A percentile compares a stretch with the other conserved stretches of the same genome.
These are phyloP conservation scores for Acrocephalus scirpaceus DNA, from an alignment of 2,797 vertebrate species.

Conservation along the genomic window DNA sequence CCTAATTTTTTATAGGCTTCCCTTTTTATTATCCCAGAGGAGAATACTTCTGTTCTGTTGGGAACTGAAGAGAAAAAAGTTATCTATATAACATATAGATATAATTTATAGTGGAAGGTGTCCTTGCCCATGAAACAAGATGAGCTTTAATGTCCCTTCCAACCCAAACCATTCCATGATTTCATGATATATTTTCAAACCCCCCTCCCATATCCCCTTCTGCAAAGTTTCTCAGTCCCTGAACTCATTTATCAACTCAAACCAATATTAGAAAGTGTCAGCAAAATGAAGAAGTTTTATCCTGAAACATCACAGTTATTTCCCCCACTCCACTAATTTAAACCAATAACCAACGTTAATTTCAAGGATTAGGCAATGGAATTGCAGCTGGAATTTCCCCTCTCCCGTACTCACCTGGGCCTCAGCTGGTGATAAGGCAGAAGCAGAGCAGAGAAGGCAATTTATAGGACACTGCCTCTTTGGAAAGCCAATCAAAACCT, in stretches of 20 bases:
- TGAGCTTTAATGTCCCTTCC: not conserved
- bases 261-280: not conserved
- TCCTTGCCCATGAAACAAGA: not conserved
- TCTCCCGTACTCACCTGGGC: constrained; percentile 49
- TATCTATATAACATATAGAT: not conserved
- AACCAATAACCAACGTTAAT: not conserved
- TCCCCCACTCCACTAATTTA: not conserved
- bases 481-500: constrained; percentile 61
- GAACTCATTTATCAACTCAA: not conserved
- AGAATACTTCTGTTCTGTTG: not conserved
- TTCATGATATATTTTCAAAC: not conserved
- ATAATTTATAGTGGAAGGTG: not conserved
- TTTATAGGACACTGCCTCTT: constrained; percentile 76
- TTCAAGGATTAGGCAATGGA: not conserved
- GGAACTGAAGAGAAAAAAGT: not conserved
- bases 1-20: not conserved
- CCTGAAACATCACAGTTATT: not conserved
- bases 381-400: not conserved
- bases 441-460: not conserved
- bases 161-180: not conserved
- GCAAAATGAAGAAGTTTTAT: not conserved
- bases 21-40: not conserved
- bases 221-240: not conserved
- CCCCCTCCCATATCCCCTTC: not conserved
- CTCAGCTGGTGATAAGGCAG: not conserved